These are phyloP conservation scores for Sinotaia quadrata DNA, from an alignment of 2,888 invertebrate genomes.

Conservation along the genomic window DNA sequence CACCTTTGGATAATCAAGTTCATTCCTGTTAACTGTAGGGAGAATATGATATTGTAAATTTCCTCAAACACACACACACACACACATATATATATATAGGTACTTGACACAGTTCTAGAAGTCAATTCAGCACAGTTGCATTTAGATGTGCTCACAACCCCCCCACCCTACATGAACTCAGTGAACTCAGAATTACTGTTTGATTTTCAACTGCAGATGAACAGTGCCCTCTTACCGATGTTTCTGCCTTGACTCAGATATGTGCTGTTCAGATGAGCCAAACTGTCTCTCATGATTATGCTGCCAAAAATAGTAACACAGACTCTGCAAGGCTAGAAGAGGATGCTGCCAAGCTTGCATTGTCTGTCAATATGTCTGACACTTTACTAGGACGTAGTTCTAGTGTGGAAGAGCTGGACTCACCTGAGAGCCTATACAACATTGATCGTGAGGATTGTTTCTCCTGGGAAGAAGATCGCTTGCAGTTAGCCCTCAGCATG, in stretches of 20 bases:
- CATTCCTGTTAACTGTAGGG: no score
- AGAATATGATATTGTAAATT: no score
- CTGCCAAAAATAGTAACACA: conserved; percentile 20
- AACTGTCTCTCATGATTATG: conserved; percentile 13
- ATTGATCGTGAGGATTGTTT: conserved; percentile 66
- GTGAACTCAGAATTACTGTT: no score
- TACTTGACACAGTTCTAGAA: no score
- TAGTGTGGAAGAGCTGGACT: conserved; percentile 58
- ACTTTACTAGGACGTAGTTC: conserved; percentile 24
- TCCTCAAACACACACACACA: no score
- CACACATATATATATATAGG: no score
- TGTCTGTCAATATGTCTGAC: conserved; percentile 8
- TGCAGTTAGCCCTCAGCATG: conserved; percentile 48
- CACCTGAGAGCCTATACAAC: conserved; percentile 63
- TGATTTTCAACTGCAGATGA: no score
- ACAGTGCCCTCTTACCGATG: no score
- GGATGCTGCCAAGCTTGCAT: neutral
- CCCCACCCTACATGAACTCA: no score
- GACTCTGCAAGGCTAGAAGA: neutral
- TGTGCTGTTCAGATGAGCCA: conserved; percentile 49
- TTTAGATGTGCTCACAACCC: no score
- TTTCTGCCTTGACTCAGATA: conserved; percentile 52
- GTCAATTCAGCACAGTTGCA: no score
- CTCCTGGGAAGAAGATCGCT: conserved; percentile 66
- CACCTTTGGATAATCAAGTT: no score